These are phyloP conservation scores for Drosophila athabasca DNA, from an alignment of 1,140 invertebrate genomes.

Conservation along the genomic window DNA sequence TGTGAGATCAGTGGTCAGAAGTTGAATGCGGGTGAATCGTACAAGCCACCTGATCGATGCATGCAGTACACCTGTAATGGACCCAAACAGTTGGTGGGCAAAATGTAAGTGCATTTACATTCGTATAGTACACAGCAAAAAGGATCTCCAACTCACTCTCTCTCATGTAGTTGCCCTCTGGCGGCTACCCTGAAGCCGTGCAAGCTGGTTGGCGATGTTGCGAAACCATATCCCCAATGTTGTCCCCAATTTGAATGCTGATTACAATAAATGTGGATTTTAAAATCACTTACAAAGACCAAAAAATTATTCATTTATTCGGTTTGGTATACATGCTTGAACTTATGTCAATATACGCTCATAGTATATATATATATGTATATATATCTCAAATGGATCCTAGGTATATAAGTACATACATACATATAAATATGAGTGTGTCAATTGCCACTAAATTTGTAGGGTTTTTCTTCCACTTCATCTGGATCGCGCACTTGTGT, in stretches of 20 bases:
- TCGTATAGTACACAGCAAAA: too few species aligned
- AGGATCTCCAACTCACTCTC: too few species aligned
- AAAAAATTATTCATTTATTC: slow-evolving; percentile 66
- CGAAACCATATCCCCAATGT: slow-evolving; percentile 57
- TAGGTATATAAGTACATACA: slow-evolving; percentile 50
- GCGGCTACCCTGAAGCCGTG: slow-evolving; percentile 31
- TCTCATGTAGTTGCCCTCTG: slow-evolving; percentile 40
- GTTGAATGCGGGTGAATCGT: slow-evolving; percentile 40
- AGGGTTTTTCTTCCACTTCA: slow-evolving; percentile 16
- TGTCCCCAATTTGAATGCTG: slow-evolving; percentile 54
- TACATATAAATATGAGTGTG: slow-evolving; percentile 45
- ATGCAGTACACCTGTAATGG: slow-evolving; percentile 29
- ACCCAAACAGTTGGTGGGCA: background rate
- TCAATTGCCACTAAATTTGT: slow-evolving; percentile 54
- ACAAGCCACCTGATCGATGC: slow-evolving; percentile 32
- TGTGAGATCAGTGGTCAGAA: slow-evolving; percentile 28
- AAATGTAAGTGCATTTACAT: slow-evolving; percentile 17
- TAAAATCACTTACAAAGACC: slow-evolving; percentile 48
- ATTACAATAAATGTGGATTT: background rate
- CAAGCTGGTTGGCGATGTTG: slow-evolving; percentile 32
- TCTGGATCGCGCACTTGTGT: slow-evolving; percentile 35
- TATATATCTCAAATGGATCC: slow-evolving; percentile 31
- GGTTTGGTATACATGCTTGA: slow-evolving; percentile 76
- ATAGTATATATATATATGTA: slow-evolving; percentile 15
- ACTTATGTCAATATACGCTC: slow-evolving; percentile 42